phyloP scores from a whole-genome alignment of 2,888 invertebrate species.

The Himalopsyche anomala region DNA sequence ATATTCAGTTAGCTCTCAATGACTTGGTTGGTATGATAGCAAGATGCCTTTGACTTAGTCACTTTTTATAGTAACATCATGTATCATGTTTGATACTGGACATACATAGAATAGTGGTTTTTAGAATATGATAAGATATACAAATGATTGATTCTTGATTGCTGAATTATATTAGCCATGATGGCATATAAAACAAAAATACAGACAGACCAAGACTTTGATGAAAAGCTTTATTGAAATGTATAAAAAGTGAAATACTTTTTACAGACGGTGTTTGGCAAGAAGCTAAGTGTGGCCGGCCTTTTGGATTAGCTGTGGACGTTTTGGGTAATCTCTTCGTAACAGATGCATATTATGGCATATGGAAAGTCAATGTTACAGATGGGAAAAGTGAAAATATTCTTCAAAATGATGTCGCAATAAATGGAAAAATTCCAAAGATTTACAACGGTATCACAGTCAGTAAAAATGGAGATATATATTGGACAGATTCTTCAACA shows the following conservation, averaged over 20 bases:
- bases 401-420: slow-evolving; percentile 80
- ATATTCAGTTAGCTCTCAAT: too few relatives aligned
- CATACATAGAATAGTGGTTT: too few relatives aligned
- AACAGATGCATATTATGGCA: slow-evolving; percentile 91
- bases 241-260: not conserved
- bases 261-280: slow-evolving; percentile 81
- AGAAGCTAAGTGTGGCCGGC: slow-evolving; percentile 92
- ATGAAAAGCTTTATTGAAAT: not conserved
- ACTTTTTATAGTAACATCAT: too few relatives aligned
- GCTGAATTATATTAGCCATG: too few relatives aligned
- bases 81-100: too few relatives aligned
- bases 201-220: too few relatives aligned
- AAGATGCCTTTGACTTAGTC: too few relatives aligned
- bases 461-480: slow-evolving; percentile 88
- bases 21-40: too few relatives aligned
- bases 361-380: slow-evolving; percentile 89
- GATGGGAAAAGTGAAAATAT: slow-evolving; percentile 82
- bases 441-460: slow-evolving; percentile 87
- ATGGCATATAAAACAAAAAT: too few relatives aligned
- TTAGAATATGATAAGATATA: too few relatives aligned
- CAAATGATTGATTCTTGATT: too few relatives aligned
- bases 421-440: slow-evolving; percentile 83
- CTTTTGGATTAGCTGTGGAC: slow-evolving; percentile 91
- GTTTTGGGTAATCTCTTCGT: slow-evolving; percentile 83
- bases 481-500: slow-evolving; percentile 90